A percentile compares a stretch with the other conserved stretches of the same genome.
phyloP scores from a whole-genome alignment of 2,888 invertebrate genomes.

The Synanthedon andrenaeformis region DNA sequence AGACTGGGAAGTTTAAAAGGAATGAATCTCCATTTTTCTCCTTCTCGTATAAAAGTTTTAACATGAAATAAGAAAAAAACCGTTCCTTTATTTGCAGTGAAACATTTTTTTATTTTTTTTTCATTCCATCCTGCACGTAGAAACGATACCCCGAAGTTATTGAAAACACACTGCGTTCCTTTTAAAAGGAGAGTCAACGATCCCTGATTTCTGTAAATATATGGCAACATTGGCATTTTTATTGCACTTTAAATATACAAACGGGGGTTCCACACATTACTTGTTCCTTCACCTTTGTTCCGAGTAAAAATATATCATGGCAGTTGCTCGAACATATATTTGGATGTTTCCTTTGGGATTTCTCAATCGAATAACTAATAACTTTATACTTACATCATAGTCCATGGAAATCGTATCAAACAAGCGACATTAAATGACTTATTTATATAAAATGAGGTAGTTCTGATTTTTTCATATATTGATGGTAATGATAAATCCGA shows the following conservation, averaged over 20 bases:
- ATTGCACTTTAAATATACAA: conserved; percentile 11
- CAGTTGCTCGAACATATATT: not conserved
- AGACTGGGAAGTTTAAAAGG: no score
- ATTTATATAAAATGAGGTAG: no score
- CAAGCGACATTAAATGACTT: no score
- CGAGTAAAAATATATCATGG: not conserved
- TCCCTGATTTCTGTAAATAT: conserved; percentile 7
- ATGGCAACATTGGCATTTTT: conserved; percentile 19
- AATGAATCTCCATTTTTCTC: no score
- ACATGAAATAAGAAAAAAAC: no score
- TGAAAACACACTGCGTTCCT: not conserved
- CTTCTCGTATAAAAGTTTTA: no score
- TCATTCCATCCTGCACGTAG: not conserved
- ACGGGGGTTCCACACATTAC: not conserved
- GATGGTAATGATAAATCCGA: no score
- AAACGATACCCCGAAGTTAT: not conserved
- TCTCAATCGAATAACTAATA: not conserved
- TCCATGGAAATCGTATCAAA: no score
- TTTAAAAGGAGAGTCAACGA: not conserved
- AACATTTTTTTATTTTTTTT: no score
- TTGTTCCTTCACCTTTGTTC: not conserved
- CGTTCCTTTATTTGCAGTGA: no score
- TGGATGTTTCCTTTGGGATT: not conserved
- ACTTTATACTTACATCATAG: no score
- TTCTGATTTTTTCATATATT: no score